A percentile compares a stretch with the other conserved stretches of the same genome.
phyloP scores from a whole-genome alignment of 2,113 vertebrate genomes.

The Ochotona curzoniae region DNA sequence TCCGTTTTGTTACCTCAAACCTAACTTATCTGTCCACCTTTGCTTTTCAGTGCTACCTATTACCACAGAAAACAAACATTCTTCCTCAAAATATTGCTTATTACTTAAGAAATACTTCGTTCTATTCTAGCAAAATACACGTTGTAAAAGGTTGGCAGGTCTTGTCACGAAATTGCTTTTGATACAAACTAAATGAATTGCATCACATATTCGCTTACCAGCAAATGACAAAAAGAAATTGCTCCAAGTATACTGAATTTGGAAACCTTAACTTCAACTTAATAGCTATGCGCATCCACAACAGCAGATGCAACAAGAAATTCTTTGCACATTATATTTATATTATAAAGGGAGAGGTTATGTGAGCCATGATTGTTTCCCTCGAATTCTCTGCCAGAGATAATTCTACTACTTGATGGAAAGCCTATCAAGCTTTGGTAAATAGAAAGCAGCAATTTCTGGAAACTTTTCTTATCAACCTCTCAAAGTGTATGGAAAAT shows the following conservation, averaged over 20 bases:
- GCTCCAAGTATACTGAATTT: background rate
- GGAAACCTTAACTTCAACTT: conserved; percentile 6
- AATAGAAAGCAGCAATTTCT: background rate
- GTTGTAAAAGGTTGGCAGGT: background rate
- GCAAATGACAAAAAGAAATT: conserved; percentile 28
- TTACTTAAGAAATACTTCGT: background rate
- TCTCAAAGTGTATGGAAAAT: background rate
- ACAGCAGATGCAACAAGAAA: background rate
- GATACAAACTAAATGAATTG: background rate
- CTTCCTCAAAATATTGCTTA: background rate
- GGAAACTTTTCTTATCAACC: background rate
- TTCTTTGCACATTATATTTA: background rate
- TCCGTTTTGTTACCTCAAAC: background rate
- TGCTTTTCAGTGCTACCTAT: background rate
- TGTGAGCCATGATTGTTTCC: background rate
- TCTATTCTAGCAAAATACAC: background rate
- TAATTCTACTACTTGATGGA: background rate
- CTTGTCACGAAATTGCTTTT: background rate
- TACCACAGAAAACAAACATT: conserved; percentile 49
- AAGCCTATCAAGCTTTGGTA: background rate
- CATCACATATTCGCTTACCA: background rate
- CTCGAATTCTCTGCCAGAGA: background rate
- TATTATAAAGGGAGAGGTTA: background rate
- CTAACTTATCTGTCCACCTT: background rate
- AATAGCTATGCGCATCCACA: background rate